Conservation (phyloP, 2,113 vertebrate genomes). For the Sminthopsis crassicaudata region DNA sequence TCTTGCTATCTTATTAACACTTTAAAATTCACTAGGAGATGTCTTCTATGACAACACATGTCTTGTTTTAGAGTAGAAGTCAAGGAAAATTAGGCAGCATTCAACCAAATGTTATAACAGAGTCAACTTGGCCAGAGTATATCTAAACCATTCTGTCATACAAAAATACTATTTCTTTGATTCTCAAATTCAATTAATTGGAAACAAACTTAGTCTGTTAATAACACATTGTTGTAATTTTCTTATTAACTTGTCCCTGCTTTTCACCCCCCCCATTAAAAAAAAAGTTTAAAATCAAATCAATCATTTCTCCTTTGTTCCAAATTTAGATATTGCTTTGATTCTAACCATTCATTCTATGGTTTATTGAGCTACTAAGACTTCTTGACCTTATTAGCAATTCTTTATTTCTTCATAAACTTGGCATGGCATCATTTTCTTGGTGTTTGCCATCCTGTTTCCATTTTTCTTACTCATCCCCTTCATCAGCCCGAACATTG, state of each 20-base stretch:
- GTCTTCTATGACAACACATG: neutral
- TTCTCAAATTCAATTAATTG: slow-evolving; percentile 3
- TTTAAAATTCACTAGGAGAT: neutral
- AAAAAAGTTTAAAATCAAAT: slow-evolving; percentile 37
- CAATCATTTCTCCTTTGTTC: slow-evolving; percentile 40
- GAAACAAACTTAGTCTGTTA: neutral
- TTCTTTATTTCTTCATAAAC: slow-evolving; percentile 56
- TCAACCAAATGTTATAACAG: slow-evolving; percentile 23
- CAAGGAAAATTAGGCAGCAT: neutral
- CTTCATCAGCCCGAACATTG: slow-evolving; percentile 57
- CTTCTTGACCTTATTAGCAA: slow-evolving; percentile 48
- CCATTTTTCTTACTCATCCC: slow-evolving; percentile 51
- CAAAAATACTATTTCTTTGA: slow-evolving; percentile 16
- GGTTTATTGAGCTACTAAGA: slow-evolving; percentile 57
- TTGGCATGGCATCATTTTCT: slow-evolving; percentile 38
- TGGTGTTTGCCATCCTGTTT: slow-evolving; percentile 48
- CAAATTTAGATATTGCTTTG: slow-evolving; percentile 62
- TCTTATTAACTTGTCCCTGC: neutral
- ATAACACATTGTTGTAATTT: neutral
- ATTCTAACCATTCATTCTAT: slow-evolving; percentile 55
- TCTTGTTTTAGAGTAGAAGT: slow-evolving; percentile 40
- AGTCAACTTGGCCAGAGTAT: slow-evolving; percentile 13
- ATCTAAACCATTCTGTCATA: slow-evolving; percentile 12
- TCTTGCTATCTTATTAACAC: neutral
- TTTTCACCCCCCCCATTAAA: neutral